Evolutionary conservation across 2,888 invertebrate genomes (phyloP), one percentile per base, ranked within the genome.

Genomic region (Polydesmus complanatus): DNA sequence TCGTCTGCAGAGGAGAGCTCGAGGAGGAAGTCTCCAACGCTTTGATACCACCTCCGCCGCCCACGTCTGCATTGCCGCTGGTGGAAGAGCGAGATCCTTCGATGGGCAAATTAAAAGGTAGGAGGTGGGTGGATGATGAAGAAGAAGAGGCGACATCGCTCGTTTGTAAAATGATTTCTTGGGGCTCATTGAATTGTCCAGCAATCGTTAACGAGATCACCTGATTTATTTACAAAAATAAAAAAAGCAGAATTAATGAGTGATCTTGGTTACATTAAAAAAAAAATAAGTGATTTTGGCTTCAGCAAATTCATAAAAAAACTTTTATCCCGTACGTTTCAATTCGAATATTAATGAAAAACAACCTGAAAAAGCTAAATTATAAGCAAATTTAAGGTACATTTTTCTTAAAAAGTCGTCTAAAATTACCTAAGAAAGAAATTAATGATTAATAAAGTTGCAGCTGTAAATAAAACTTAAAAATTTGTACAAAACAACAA

Each of bases 101-200:
- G 19, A 64, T 62, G 27, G 67, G 60, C 52, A 66, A 23, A 25
- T 69, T 68, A 64, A 69, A 67, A 55, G 68, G 66, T 23, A 69
- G 50, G 18, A 60, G 54, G 27, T 27, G 47, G 2, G 5, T 2
- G n/a, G 57, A 57, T 27, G 51, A 27, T 14, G 63, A 54, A 26
- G 60, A 37, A 65, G 61, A 60, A 66, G 68, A 54, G 66, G 66
- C 37, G 71, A 71, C 58, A 66, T 67, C 62, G 71, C 65, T 77
- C 58, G 82, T 81, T 68, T 79, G 78, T 66, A 84, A 73, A 65
- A 83, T 78, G 68, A 85, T 82, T 74, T 88, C 86, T 71, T 85
- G 85, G 27, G 82, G 78, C 70, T 84, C 83, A 71, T 80, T 82
- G 71, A 79, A 80, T 61, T 80, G 77, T 66, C 81, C 81, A 66